Evolutionary conservation across 2,888 invertebrate genomes (phyloP).

Genomic region (Ephialtes manifestator): DNA sequence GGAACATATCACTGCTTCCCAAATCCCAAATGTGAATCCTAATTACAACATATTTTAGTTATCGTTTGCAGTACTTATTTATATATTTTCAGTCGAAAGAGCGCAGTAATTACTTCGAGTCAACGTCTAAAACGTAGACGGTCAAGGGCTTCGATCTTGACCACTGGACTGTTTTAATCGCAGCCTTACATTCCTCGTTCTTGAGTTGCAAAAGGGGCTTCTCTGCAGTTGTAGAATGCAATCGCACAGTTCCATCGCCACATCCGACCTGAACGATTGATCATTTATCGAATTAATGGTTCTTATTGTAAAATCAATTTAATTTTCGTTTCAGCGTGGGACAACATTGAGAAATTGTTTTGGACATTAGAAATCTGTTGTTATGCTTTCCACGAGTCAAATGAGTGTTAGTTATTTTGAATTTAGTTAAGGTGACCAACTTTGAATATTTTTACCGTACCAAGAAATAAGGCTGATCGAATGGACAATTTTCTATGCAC

Average conservation of each 20-base stretch:
- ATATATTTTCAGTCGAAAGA: background rate
- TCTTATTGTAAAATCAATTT: background rate
- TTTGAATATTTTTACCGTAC: constrained; percentile 73
- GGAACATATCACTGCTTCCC: constrained; percentile 86
- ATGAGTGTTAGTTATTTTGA: too few relatives aligned
- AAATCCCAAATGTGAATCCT: constrained; percentile 88
- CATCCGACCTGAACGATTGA: constrained; percentile 84
- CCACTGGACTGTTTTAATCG: constrained; percentile 87
- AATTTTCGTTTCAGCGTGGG: background rate
- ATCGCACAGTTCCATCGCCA: constrained; percentile 86
- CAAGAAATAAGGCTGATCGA: constrained; percentile 86
- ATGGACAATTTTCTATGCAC: constrained; percentile 87
- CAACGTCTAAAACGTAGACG: constrained; percentile 86
- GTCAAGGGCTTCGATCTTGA: constrained; percentile 87
- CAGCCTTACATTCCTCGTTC: constrained; percentile 78
- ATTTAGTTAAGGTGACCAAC: too few relatives aligned
- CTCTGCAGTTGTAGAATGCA: constrained; percentile 86
- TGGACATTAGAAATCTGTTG: too few relatives aligned
- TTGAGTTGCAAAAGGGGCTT: constrained; percentile 85
- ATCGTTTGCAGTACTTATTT: constrained; percentile 2
- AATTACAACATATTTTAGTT: constrained; percentile 53
- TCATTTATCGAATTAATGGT: background rate
- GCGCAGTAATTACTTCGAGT: constrained; percentile 80
- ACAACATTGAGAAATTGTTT: too few relatives aligned
- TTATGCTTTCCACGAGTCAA: too few relatives aligned